A percentile compares a stretch with the other conserved stretches of the same genome.
Conservation (phyloP, 2,797 vertebrate genomes). For the Carduelis carduelis region DNA sequence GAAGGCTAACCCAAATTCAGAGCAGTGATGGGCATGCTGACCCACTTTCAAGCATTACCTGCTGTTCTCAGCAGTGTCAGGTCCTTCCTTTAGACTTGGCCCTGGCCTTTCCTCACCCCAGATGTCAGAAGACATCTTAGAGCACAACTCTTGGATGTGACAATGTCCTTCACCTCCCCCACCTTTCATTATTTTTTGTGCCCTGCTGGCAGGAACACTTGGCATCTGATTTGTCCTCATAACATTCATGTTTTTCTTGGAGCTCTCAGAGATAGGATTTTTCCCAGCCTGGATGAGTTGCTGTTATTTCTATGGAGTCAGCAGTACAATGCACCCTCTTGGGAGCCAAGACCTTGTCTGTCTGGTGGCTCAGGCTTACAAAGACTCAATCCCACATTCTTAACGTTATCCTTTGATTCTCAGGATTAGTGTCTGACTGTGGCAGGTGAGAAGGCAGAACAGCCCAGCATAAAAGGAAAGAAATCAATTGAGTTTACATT, state of each 20-base stretch:
- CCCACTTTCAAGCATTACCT: not conserved
- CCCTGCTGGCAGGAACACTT: constrained; percentile 26
- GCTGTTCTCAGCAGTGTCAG: not conserved
- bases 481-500: not conserved
- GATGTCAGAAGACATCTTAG: not conserved
- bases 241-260: constrained; percentile 37
- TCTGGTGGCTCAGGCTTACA: constrained; percentile 16
- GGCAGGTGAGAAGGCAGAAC: constrained; percentile 41
- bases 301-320: constrained; percentile 57
- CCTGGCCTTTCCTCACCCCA: not conserved
- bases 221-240: not conserved
- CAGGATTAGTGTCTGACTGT: not conserved
- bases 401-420: not conserved
- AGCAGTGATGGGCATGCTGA: not conserved
- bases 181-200: not conserved
- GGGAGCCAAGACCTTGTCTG: constrained; percentile 32
- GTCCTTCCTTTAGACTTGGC: not conserved
- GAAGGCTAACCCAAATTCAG: not conserved
- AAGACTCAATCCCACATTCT: not conserved
- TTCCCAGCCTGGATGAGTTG: constrained; percentile 45
- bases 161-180: not conserved
- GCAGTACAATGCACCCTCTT: constrained; percentile 39
- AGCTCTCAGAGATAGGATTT: constrained; percentile 29
- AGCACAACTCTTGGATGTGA: not conserved
- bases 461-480: not conserved